Percentiles rank a stretch among this genome's conserved stretches.
These are phyloP conservation scores for Papilio helenus DNA, from an alignment of 1,140 invertebrate species.

Conservation along the genomic window DNA sequence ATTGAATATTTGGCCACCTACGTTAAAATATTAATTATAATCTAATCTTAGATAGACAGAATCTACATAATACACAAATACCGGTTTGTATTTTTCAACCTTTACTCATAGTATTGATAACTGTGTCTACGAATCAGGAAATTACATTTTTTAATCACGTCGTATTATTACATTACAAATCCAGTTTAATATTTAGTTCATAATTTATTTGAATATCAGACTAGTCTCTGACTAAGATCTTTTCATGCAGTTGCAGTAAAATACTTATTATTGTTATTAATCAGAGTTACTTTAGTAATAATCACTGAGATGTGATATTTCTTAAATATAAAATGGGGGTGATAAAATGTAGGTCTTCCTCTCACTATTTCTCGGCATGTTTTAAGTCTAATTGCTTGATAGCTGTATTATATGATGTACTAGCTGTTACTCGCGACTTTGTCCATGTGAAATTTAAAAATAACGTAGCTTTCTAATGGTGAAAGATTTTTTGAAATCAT, in stretches of 20 bases:
- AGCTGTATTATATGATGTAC: not conserved
- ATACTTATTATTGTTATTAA: too few species aligned
- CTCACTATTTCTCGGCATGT: not conserved
- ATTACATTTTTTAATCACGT: not conserved
- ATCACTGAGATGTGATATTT: too few species aligned
- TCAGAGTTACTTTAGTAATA: not conserved
- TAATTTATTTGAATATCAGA: not conserved
- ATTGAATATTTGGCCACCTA: not conserved
- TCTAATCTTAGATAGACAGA: not conserved
- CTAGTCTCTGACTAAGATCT: not conserved
- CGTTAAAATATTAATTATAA: not conserved
- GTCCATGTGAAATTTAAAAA: too few species aligned
- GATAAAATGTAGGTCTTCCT: not conserved
- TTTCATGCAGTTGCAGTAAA: not conserved
- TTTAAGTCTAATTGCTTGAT: not conserved
- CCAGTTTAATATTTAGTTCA: not conserved
- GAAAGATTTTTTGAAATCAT: too few species aligned
- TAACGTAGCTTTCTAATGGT: too few species aligned
- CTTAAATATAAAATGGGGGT: not conserved
- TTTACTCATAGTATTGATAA: constrained; percentile 1
- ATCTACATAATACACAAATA: not conserved
- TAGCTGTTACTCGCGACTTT: too few species aligned
- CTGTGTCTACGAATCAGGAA: not conserved
- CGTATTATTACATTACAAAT: not conserved
- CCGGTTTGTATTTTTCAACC: constrained; percentile 5